Percentiles rank a stretch among this genome's conserved stretches.
These are phyloP conservation scores for Sterrhoptilus dennistouni DNA, from an alignment of 2,113 vertebrate genomes.

Conservation along the genomic window DNA sequence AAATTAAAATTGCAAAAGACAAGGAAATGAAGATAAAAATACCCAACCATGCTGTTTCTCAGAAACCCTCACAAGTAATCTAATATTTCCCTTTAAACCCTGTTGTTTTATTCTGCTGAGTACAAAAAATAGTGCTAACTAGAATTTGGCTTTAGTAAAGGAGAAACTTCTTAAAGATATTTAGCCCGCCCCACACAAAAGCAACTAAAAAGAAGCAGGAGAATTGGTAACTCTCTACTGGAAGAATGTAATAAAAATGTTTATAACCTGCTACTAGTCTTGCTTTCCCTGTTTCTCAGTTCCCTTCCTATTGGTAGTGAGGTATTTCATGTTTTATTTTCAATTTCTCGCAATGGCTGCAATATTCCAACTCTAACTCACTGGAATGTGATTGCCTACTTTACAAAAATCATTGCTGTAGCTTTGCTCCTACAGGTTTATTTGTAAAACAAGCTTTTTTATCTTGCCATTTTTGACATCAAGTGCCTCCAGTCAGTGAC, in stretches of 20 bases:
- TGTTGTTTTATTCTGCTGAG: not conserved
- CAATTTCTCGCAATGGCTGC: not conserved
- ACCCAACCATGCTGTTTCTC: not conserved
- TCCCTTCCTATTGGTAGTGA: not conserved
- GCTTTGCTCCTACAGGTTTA: not conserved
- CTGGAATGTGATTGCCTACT: not conserved
- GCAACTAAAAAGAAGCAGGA: not conserved
- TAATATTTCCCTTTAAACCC: not conserved
- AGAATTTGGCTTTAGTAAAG: not conserved
- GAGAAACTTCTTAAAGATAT: not conserved
- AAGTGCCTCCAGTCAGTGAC: not conserved
- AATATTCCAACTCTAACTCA: not conserved
- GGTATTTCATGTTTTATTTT: not conserved
- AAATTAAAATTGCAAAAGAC: conserved; percentile 51
- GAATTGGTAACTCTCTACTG: not conserved
- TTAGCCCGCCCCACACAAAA: not conserved
- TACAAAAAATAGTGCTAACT: not conserved
- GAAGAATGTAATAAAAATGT: not conserved
- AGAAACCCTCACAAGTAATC: not conserved
- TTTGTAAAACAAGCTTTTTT: conserved; percentile 16
- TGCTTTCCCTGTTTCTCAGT: not conserved
- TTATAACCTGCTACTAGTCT: not conserved
- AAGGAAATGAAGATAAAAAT: conserved; percentile 45
- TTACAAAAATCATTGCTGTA: not conserved
- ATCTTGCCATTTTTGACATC: conserved; percentile 33